Evolutionary conservation across 2,888 invertebrate species (phyloP).

Genomic region (Ochropleura plecta): DNA sequence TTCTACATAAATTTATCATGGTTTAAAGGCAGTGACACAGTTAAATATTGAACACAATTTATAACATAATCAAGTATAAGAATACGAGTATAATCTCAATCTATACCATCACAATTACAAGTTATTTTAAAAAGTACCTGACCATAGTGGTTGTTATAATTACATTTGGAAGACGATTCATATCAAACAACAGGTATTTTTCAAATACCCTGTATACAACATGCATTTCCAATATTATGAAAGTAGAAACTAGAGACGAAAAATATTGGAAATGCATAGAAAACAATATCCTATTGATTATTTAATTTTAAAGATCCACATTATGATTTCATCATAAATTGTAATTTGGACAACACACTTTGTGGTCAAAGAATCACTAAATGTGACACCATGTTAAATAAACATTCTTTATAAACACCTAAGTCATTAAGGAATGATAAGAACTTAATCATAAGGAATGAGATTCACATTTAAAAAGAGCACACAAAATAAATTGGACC

Average conservation of each 20-base stretch:
- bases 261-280: constrained; percentile 14
- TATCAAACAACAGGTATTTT: background rate
- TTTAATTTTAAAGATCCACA: constrained; percentile 1
- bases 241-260: no score
- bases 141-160: background rate
- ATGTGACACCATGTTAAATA: background rate
- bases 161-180: constrained; percentile 20
- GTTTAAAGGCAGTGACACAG: constrained; percentile 36
- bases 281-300: constrained; percentile 5
- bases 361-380: constrained; percentile 33
- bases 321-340: constrained; percentile 22
- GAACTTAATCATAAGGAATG: constrained; percentile 7
- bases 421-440: constrained; percentile 29
- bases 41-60: constrained; percentile 37
- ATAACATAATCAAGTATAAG: background rate
- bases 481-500: background rate
- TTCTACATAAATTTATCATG: background rate
- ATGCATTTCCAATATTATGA: background rate
- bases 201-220: constrained; percentile 1
- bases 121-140: background rate
- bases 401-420: background rate
- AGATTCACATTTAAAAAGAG: constrained; percentile 3
- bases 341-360: constrained; percentile 22
- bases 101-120: constrained; percentile 13
- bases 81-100: constrained; percentile 13